Percentiles rank a stretch among this genome's conserved stretches.
Evolutionary conservation across 1,140 invertebrate species (phyloP).

Genomic region (Mylabris phalerata): DNA sequence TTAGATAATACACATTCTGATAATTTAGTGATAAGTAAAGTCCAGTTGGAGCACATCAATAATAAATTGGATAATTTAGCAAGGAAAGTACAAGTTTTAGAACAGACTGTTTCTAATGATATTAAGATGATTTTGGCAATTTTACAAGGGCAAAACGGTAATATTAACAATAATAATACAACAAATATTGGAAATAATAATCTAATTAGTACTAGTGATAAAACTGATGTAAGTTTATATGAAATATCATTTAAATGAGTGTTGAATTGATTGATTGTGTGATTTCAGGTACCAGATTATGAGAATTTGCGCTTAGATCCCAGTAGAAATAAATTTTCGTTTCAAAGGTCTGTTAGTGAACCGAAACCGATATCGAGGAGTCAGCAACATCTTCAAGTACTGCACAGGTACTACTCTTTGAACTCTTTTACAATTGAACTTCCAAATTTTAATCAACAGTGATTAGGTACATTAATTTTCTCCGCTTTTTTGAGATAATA

Average conservation of each 20-base stretch:
- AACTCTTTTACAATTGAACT: neutral
- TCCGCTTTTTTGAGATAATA: too few relatives aligned
- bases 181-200: neutral
- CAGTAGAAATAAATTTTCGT: constrained; percentile 34
- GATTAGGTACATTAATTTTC: too few relatives aligned
- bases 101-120: constrained; percentile 58
- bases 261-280: too few relatives aligned
- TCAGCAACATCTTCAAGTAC: constrained; percentile 37
- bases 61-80: constrained; percentile 58
- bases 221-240: too few relatives aligned
- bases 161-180: neutral
- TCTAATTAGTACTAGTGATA: too few relatives aligned
- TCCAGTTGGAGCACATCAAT: constrained; percentile 48
- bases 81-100: constrained; percentile 53
- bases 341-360: constrained; percentile 41
- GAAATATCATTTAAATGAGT: too few relatives aligned
- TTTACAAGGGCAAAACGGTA: constrained; percentile 48
- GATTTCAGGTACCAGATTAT: constrained; percentile 36
- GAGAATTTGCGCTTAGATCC: constrained; percentile 37
- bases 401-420: constrained; percentile 33
- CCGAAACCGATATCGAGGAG: constrained; percentile 40
- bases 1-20: constrained; percentile 30
- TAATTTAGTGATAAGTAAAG: constrained; percentile 34
- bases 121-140: constrained; percentile 59
- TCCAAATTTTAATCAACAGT: too few relatives aligned